These are phyloP conservation scores for Macrophya annulata DNA, from an alignment of 2,888 invertebrate species.

Conservation along the genomic window DNA sequence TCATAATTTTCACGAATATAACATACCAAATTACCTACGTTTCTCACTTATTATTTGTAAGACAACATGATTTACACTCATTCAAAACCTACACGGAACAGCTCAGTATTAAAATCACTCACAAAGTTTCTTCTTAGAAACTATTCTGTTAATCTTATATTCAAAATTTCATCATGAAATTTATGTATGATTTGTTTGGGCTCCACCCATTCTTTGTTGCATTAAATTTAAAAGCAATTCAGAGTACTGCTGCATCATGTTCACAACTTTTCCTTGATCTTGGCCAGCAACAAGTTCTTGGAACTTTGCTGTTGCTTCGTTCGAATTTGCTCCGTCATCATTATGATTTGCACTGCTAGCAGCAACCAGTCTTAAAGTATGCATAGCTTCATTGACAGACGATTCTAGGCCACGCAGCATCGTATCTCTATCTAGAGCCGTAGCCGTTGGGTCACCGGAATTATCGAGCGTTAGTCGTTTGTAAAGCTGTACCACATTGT, in stretches of 20 bases:
- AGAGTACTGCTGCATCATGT: slow-evolving; percentile 84
- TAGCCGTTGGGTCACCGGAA: slow-evolving; percentile 72
- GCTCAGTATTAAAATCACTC: slow-evolving; percentile 51
- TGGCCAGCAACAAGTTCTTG: slow-evolving; percentile 79
- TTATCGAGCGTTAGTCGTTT: slow-evolving; percentile 83
- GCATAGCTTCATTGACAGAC: slow-evolving; percentile 78
- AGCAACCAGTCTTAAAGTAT: slow-evolving; percentile 76
- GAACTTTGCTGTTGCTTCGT: slow-evolving; percentile 81
- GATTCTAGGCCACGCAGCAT: slow-evolving; percentile 79
- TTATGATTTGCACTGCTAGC: slow-evolving; percentile 68
- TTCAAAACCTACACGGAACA: slow-evolving; percentile 42
- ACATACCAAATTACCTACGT: slow-evolving; percentile 9
- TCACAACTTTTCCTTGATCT: slow-evolving; percentile 81
- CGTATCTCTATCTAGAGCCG: slow-evolving; percentile 77
- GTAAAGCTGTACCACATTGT: slow-evolving; percentile 87
- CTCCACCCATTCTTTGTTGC: slow-evolving; percentile 82
- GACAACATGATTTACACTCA: slow-evolving; percentile 41
- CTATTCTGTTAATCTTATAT: not conserved
- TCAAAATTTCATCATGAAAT: not conserved
- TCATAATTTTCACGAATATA: not conserved
- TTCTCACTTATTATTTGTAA: not conserved
- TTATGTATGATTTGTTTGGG: slow-evolving; percentile 74
- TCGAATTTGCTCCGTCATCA: slow-evolving; percentile 64
- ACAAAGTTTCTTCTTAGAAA: slow-evolving; percentile 13
- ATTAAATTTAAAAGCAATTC: slow-evolving; percentile 83